Percentiles rank a stretch among this genome's conserved stretches.
These are phyloP conservation scores for Proisotoma minuta DNA, from an alignment of 2,888 invertebrate species.

Conservation along the genomic window DNA sequence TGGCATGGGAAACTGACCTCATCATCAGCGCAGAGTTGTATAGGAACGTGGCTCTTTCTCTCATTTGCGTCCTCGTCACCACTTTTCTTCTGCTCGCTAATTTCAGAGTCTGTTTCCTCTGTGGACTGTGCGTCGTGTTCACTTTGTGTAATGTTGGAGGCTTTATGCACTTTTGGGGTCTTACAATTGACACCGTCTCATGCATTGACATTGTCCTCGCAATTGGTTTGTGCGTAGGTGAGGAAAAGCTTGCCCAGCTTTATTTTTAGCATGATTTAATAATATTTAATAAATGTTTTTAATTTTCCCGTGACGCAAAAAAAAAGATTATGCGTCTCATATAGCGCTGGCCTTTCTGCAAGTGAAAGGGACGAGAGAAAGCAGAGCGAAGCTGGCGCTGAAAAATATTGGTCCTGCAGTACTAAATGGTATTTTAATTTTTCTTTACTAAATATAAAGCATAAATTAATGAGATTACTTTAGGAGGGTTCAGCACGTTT, in stretches of 20 bases:
- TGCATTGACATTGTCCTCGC: slow-evolving; percentile 74
- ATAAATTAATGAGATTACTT: too few relatives aligned
- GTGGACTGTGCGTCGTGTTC: slow-evolving; percentile 51
- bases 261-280: not conserved
- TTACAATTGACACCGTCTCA: slow-evolving; percentile 74
- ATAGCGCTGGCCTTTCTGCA: slow-evolving; percentile 69
- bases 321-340: slow-evolving; percentile 76
- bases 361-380: slow-evolving; percentile 53
- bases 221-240: slow-evolving; percentile 67
- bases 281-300: not conserved
- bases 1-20: slow-evolving; percentile 69
- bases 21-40: slow-evolving; percentile 68
- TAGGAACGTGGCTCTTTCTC: slow-evolving; percentile 67
- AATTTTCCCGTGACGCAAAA: too few relatives aligned
- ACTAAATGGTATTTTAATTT: too few relatives aligned
- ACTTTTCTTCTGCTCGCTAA: slow-evolving; percentile 72
- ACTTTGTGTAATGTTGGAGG: slow-evolving; percentile 63
- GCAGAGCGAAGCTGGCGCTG: slow-evolving; percentile 51
- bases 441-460: too few relatives aligned
- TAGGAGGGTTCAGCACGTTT: slow-evolving; percentile 57
- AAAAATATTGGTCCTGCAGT: slow-evolving; percentile 54
- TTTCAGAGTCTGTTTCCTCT: slow-evolving; percentile 73
- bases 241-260: not conserved
- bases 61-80: slow-evolving; percentile 71
- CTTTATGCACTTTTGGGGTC: slow-evolving; percentile 73